Base-by-base conservation (phyloP, 1,140 invertebrate genomes). In the Acromyrmex heyeri region DNA sequence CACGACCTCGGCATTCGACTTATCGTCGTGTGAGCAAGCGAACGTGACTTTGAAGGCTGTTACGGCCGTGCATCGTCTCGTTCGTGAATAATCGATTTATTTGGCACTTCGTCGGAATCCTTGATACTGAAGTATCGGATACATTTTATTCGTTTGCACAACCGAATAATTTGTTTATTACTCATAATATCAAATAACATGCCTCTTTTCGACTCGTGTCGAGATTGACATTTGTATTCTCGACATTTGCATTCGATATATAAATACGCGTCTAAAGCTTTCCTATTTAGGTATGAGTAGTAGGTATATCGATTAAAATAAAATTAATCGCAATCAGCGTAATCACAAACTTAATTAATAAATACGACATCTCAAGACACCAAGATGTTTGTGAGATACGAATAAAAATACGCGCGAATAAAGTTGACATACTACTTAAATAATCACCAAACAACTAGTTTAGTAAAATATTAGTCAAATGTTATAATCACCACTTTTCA, bases 131-230 rank as follows among this genome's bases (percentile, higher is more conserved):
- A 85, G 77, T 53, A 91, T 88, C 61, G 88, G 38, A 64, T 55
- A 72, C 27, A 38, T 78, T 75, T 62, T n/a, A 77, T 27, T 12
- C 24, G 65, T 67, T 92, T 92, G 73, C 86, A 88, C 48, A 92
- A 92, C 81, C 85, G 73, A 88, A 92, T 92, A 92, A 81, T 76
- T 92, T 44, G 27, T 10, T 76, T 85, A 55, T 91, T 92, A 89
- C 85, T 92, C 91, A 91, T 34, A 64, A 30, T 21, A 57, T 53
- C 24, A 76, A 77, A 65, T 62, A 86, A 81, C 87, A 8, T 55
- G 57, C 18, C 12, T 73, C 18, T 48, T 87, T 21, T n/a, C 55
- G 34, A 61, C n/a, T 24, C 62, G 34, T 30, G 48, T 30, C 38
- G 34, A 75, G 64, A 61, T 67, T 14, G 16, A 72, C 48, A 82